Conservation (phyloP, 2,888 invertebrate species). For the Orthosia gothica region DNA sequence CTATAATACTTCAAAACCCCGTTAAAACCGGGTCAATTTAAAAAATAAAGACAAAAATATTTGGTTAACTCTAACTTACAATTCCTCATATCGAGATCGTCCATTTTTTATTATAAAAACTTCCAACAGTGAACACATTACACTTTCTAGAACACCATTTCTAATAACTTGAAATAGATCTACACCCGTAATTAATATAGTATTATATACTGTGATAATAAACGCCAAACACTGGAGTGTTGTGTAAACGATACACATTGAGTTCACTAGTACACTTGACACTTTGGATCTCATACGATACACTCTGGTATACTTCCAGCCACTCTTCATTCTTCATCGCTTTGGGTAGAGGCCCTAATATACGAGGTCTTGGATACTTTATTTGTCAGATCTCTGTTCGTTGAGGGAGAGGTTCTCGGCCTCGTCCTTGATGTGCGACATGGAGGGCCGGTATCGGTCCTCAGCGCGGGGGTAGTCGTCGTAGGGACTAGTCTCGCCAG, state of each 20-base stretch:
- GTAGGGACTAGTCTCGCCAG: slow-evolving; percentile 87
- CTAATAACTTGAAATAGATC: slow-evolving; percentile 87
- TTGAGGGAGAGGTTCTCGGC: slow-evolving; percentile 90
- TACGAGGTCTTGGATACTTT: slow-evolving; percentile 59
- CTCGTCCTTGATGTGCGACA: slow-evolving; percentile 89
- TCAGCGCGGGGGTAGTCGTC: slow-evolving; percentile 86
- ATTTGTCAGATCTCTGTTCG: slow-evolving; percentile 90
- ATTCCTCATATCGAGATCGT: slow-evolving; percentile 84
- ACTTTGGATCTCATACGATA: slow-evolving; percentile 27
- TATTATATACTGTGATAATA: slow-evolving; percentile 73
- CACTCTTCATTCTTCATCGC: neutral
- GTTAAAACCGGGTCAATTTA: slow-evolving; percentile 87
- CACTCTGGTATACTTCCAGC: slow-evolving; percentile 21
- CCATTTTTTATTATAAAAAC: slow-evolving; percentile 78
- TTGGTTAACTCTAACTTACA: slow-evolving; percentile 85
- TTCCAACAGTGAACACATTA: slow-evolving; percentile 89
- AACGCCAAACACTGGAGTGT: slow-evolving; percentile 67
- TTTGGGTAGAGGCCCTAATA: neutral
- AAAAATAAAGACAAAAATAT: slow-evolving; percentile 80
- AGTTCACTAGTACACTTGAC: slow-evolving; percentile 55
- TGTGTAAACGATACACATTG: slow-evolving; percentile 51
- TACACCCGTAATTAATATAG: slow-evolving; percentile 88
- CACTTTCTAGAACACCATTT: slow-evolving; percentile 82
- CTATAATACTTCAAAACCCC: slow-evolving; percentile 90
- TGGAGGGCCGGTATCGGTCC: slow-evolving; percentile 85